Evolutionary conservation across 2,888 invertebrate genomes (phyloP).

Genomic region (Nemoura dubitans): DNA sequence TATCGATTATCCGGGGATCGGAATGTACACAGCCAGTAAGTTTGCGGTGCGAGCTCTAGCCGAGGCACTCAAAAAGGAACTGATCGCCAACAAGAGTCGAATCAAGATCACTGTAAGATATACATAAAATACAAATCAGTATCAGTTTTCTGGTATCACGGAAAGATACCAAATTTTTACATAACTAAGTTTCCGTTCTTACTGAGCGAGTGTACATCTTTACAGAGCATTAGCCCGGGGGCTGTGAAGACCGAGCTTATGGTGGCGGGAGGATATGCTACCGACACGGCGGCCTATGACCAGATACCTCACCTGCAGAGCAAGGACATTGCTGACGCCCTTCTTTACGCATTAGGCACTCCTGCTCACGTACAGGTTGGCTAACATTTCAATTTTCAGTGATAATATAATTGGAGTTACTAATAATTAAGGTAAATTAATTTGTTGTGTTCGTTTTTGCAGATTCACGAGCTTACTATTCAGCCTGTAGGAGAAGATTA

Average conservation of each 20-base stretch:
- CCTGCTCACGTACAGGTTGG: slow-evolving; percentile 58
- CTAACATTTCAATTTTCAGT: too few relatives aligned
- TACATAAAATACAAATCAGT: too few relatives aligned
- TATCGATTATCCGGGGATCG: slow-evolving; percentile 54
- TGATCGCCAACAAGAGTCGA: slow-evolving; percentile 59
- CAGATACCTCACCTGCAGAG: slow-evolving; percentile 52
- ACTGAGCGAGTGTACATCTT: too few relatives aligned
- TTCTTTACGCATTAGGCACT: slow-evolving; percentile 56
- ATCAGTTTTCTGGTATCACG: too few relatives aligned
- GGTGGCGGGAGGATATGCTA: slow-evolving; percentile 53
- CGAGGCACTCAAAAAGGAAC: slow-evolving; percentile 63
- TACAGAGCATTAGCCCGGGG: slow-evolving; percentile 31
- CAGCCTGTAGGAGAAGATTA: slow-evolving; percentile 35
- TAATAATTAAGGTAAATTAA: too few relatives aligned
- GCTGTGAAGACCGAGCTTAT: slow-evolving; percentile 30
- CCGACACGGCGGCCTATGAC: slow-evolving; percentile 46
- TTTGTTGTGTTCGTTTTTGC: slow-evolving; percentile 18
- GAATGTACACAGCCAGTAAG: slow-evolving; percentile 66
- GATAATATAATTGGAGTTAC: too few relatives aligned
- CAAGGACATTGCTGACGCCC: slow-evolving; percentile 57
- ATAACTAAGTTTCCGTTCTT: too few relatives aligned
- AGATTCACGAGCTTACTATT: slow-evolving; percentile 45
- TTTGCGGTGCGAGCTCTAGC: slow-evolving; percentile 65
- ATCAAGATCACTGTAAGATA: too few relatives aligned
- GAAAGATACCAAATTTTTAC: too few relatives aligned